Evolutionary conservation across 2,888 invertebrate genomes (phyloP), one percentile per base, ranked within the genome.

Genomic region (Drosophila fulvimacula): DNA sequence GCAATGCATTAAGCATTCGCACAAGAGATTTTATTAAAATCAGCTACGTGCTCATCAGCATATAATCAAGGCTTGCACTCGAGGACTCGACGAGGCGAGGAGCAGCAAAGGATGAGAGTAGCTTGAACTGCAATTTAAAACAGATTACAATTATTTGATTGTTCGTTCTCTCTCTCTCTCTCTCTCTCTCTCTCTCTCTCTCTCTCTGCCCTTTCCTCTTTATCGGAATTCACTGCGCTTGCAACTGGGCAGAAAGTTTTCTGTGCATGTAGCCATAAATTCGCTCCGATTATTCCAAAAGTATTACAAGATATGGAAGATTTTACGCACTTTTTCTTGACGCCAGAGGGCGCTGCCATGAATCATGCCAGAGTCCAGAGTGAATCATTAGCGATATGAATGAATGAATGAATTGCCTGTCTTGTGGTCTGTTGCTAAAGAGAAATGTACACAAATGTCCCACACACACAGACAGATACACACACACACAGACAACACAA

Each of bases 131-230:
- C 76, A 83, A 76, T 83, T 88, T 76, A 70, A 88, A 83, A 70
- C 72, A 87, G 89, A 84, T 84, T 84, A 89, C 87, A 84, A 89
- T 84, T 87, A 87, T 84, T 87, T 84, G 83, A 89, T 89, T 84
- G 73, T 73, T 64, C 38, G n/a, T 19, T 19, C 39, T 11, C 27
- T 21, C 38, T 17, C 60, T n/a, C 32, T 30, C 17, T 21, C 66
- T 67, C 55, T n/a, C 30, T 27, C 13, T 49, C 48, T 10, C 34
- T 15, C 19, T 19, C 41, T 15, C 27, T 21, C 30, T 46, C 44
- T 13, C 30, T 17, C n/a, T 32, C 15, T 27, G n/a, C n/a, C 24
- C 5, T 27, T 53, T 11, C 39, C 48, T n/a, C 55, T 24, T 24
- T 6, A 48, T 48, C 48, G 30, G 32, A 48, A 48, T 56, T 52